Percentiles rank a stretch among this genome's conserved stretches.
Evolutionary conservation across 2,888 invertebrate species (phyloP).

Genomic region (Aricia artaxerxes): DNA sequence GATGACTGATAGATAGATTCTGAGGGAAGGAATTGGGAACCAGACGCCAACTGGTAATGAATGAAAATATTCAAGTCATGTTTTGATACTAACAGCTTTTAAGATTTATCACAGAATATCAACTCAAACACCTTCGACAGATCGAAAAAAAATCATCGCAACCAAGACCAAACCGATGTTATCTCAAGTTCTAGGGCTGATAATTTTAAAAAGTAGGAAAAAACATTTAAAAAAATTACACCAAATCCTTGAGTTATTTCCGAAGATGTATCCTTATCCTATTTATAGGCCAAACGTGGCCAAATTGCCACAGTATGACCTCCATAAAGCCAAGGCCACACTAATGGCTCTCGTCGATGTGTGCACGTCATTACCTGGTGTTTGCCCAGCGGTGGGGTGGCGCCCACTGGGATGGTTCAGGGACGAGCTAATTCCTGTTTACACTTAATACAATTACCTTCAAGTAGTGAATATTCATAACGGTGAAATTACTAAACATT

Average conservation of each 20-base stretch:
- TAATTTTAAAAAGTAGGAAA: too few relatives aligned
- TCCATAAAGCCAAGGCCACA: slow-evolving; percentile 30
- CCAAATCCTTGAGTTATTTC: neutral
- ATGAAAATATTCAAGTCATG: neutral
- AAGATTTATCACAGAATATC: neutral
- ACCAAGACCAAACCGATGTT: neutral
- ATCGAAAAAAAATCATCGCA: neutral
- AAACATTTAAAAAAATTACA: neutral
- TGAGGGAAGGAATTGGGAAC: too few relatives aligned
- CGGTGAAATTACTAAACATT: neutral
- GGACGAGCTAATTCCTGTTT: slow-evolving; percentile 21
- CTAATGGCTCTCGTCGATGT: slow-evolving; percentile 45
- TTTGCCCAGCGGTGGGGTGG: slow-evolving; percentile 34
- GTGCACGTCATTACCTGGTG: slow-evolving; percentile 44
- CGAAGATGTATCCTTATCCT: neutral
- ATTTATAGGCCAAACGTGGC: slow-evolving; percentile 11
- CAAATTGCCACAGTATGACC: slow-evolving; percentile 23
- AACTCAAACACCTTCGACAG: neutral
- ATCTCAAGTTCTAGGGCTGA: too few relatives aligned
- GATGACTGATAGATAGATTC: too few relatives aligned
- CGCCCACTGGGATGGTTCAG: slow-evolving; percentile 33
- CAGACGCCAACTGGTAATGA: too few relatives aligned
- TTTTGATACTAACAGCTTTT: neutral
- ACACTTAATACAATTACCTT: slow-evolving; percentile 11
- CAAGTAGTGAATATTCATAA: neutral